Evolutionary conservation across 1,140 invertebrate genomes (phyloP).

Genomic region (Ylistrum balloti): DNA sequence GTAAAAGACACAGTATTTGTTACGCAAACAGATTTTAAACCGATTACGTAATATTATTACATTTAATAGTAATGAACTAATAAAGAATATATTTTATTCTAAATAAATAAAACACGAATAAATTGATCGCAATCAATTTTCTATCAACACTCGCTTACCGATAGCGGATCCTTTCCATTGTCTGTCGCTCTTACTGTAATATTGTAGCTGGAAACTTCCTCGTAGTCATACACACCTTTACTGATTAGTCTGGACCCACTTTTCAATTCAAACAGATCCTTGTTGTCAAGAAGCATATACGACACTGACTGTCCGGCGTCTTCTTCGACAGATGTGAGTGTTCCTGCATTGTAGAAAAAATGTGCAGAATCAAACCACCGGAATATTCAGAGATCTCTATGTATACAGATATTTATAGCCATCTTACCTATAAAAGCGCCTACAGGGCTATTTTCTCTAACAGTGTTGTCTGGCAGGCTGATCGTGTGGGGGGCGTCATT

Average conservation of each 20-base stretch:
- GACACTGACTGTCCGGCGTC: slow-evolving; percentile 62
- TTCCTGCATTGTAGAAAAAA: slow-evolving; percentile 57
- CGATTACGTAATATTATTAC: too few relatives aligned
- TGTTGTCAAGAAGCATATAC: slow-evolving; percentile 63
- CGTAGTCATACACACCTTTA: slow-evolving; percentile 61
- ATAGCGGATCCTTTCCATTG: slow-evolving; percentile 57
- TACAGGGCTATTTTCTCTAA: slow-evolving; percentile 64
- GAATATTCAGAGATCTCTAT: too few relatives aligned
- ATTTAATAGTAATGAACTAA: too few relatives aligned
- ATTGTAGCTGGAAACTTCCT: slow-evolving; percentile 56
- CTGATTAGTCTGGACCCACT: slow-evolving; percentile 55
- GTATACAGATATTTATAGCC: too few relatives aligned
- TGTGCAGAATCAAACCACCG: too few relatives aligned
- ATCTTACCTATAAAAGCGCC: slow-evolving; percentile 63
- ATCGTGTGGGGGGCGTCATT: slow-evolving; percentile 68
- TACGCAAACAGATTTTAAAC: too few relatives aligned
- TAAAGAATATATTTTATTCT: too few relatives aligned
- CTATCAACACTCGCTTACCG: too few relatives aligned
- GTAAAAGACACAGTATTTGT: too few relatives aligned
- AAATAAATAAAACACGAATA: too few relatives aligned
- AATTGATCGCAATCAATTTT: too few relatives aligned
- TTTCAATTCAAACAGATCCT: slow-evolving; percentile 60
- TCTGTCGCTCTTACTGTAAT: slow-evolving; percentile 64
- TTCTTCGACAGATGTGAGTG: slow-evolving; percentile 62
- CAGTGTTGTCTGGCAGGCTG: slow-evolving; percentile 53